Conservation (phyloP, 92 coral and sea anemone genomes). For the Porites cylindrica region DNA sequence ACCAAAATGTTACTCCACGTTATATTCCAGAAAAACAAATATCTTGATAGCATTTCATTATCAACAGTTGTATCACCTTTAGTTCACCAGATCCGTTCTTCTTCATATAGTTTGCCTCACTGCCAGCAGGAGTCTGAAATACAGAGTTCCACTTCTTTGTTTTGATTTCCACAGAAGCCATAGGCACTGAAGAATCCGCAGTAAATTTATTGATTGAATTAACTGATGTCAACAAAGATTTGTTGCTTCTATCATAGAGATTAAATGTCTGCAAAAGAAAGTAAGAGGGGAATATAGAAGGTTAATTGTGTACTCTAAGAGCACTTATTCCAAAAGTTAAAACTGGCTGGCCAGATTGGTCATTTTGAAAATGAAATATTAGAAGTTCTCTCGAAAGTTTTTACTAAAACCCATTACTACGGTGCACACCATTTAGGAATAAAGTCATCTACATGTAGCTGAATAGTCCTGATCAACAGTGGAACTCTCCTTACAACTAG, state of each 20-base stretch:
- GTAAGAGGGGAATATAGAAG: not conserved
- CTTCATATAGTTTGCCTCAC: constrained; percentile 14
- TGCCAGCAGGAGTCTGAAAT: constrained; percentile 67
- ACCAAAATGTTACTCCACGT: too few species aligned
- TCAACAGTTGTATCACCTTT: constrained; percentile 14
- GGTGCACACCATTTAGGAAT: too few species aligned
- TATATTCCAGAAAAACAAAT: too few species aligned
- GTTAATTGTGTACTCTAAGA: not conserved
- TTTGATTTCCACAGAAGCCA: constrained; percentile 51
- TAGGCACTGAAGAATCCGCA: constrained; percentile 15
- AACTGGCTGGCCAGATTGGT: not conserved
- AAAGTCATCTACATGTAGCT: too few species aligned
- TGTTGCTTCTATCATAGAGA: constrained; percentile 64
- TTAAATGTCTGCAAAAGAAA: constrained; percentile 70
- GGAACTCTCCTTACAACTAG: too few species aligned
- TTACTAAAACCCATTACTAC: too few species aligned
- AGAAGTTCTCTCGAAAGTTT: too few species aligned
- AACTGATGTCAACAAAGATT: constrained; percentile 20
- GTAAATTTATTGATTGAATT: constrained; percentile 21
- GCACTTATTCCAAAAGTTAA: too few species aligned
- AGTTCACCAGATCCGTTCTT: not conserved
- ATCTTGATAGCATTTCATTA: too few species aligned
- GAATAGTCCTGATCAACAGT: too few species aligned
- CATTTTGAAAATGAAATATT: too few species aligned
- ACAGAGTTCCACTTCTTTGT: constrained; percentile 46